A percentile compares a stretch with the other conserved stretches of the same genome.
Conservation (phyloP, 2,888 invertebrate species). For the Argyra leucocephala region DNA sequence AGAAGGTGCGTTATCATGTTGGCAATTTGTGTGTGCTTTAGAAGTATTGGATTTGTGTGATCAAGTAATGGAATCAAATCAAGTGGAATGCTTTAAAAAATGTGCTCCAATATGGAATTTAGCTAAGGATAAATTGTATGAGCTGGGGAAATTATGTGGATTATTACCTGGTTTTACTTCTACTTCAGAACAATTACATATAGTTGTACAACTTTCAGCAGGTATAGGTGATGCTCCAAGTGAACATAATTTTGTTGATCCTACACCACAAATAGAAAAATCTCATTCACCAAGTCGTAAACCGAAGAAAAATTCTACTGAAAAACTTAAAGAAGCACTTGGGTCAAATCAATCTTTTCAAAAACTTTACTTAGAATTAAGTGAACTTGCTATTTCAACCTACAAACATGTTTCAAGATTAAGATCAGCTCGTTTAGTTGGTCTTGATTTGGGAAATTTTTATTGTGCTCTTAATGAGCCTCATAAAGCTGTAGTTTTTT, state of each 20-base stretch:
- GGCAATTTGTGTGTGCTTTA: conserved; percentile 84
- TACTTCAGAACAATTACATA: conserved; percentile 78
- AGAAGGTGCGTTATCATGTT: conserved; percentile 78
- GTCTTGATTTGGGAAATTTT: conserved; percentile 80
- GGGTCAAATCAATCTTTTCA: conserved; percentile 83
- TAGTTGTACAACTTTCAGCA: conserved; percentile 80
- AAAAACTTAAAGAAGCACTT: conserved; percentile 78
- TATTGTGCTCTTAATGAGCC: conserved; percentile 79
- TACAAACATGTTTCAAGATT: conserved; percentile 84
- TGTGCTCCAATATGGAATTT: conserved; percentile 82
- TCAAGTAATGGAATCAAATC: conserved; percentile 54
- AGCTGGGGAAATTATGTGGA: conserved; percentile 82
- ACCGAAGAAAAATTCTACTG: conserved; percentile 53
- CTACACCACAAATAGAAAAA: conserved; percentile 34
- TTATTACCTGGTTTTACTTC: conserved; percentile 73
- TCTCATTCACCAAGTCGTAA: conserved; percentile 46
- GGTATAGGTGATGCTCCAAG: conserved; percentile 75
- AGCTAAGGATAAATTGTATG: conserved; percentile 66
- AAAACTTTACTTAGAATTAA: conserved; percentile 83
- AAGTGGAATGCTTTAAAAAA: conserved; percentile 66
- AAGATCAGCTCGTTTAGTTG: conserved; percentile 76
- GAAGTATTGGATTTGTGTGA: conserved; percentile 81
- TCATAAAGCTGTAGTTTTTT: conserved; percentile 80
- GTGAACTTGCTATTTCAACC: conserved; percentile 90
- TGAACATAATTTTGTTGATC: conserved; percentile 34